phyloP scores from a whole-genome alignment of 2,888 invertebrate species.

The Drosophila robusta region DNA sequence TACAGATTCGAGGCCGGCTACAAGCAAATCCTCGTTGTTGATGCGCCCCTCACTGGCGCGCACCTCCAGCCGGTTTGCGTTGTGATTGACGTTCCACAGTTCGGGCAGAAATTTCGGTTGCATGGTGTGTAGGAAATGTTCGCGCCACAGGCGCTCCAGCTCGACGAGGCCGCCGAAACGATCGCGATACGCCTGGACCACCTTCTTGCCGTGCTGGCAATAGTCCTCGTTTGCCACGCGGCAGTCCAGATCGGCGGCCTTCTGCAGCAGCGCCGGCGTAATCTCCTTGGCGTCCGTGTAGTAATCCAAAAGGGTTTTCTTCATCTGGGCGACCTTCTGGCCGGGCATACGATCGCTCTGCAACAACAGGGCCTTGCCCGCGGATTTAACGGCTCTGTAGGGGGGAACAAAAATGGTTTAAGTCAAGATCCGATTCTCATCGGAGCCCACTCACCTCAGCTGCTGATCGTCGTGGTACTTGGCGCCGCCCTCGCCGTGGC shows the following conservation, averaged over 20 bases:
- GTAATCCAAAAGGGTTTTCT: slow-evolving; percentile 86
- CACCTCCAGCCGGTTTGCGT: slow-evolving; percentile 87
- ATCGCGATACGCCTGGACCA: slow-evolving; percentile 87
- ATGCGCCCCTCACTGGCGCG: slow-evolving; percentile 86
- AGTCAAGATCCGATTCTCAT: no score
- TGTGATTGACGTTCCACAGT: slow-evolving; percentile 91
- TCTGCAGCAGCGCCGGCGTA: slow-evolving; percentile 86
- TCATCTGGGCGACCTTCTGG: slow-evolving; percentile 85
- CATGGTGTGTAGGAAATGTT: slow-evolving; percentile 91
- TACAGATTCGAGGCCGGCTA: slow-evolving; percentile 80
- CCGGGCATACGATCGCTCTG: slow-evolving; percentile 86
- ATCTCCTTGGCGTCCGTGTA: slow-evolving; percentile 85
- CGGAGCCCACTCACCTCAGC: slow-evolving; percentile 65
- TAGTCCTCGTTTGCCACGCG: slow-evolving; percentile 86
- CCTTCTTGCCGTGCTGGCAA: slow-evolving; percentile 87
- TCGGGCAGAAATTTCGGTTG: slow-evolving; percentile 89
- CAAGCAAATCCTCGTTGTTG: slow-evolving; percentile 83
- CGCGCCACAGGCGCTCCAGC: slow-evolving; percentile 91
- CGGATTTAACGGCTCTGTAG: slow-evolving; percentile 86
- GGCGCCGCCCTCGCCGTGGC: slow-evolving; percentile 72
- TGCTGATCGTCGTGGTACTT: slow-evolving; percentile 84
- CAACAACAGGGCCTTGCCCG: slow-evolving; percentile 87
- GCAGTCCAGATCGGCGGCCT: slow-evolving; percentile 85
- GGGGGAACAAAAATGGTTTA: no score
- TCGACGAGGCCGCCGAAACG: slow-evolving; percentile 87